phyloP scores from a whole-genome alignment of 1,140 invertebrate genomes.

The Trichonephila clavipes region DNA sequence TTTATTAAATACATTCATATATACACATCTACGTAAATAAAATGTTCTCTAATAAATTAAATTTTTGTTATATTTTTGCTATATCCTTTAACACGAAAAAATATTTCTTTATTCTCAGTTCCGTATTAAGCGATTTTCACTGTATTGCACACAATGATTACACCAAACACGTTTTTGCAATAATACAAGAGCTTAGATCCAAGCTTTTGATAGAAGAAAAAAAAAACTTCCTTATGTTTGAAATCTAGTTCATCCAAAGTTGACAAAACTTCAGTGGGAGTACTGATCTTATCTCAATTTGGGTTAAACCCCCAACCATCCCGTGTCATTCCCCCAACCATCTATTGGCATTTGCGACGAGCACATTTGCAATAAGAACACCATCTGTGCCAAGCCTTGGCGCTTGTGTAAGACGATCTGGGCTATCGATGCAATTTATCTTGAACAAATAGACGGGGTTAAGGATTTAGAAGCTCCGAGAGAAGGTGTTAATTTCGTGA shows the following conservation, averaged over 20 bases:
- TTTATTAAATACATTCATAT: too few species aligned
- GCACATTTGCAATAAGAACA: constrained; percentile 70
- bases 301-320: neutral
- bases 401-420: constrained; percentile 63
- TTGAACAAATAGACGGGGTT: constrained; percentile 71
- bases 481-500: constrained; percentile 71
- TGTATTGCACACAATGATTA: too few species aligned
- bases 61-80: too few species aligned
- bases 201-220: neutral
- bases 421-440: constrained; percentile 71
- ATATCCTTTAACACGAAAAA: too few species aligned
- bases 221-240: neutral
- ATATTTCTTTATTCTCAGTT: too few species aligned
- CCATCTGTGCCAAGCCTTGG: constrained; percentile 62
- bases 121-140: too few species aligned
- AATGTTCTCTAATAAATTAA: too few species aligned
- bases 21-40: too few species aligned
- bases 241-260: neutral
- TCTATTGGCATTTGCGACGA: constrained; percentile 69
- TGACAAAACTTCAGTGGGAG: neutral
- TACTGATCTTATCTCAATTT: constrained; percentile 1
- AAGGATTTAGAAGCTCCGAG: constrained; percentile 72
- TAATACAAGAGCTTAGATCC: too few species aligned
- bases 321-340: constrained; percentile 37
- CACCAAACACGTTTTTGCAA: too few species aligned